Evolutionary conservation across 1,140 invertebrate genomes (phyloP).

Genomic region (Rhagoletis pomonella): DNA sequence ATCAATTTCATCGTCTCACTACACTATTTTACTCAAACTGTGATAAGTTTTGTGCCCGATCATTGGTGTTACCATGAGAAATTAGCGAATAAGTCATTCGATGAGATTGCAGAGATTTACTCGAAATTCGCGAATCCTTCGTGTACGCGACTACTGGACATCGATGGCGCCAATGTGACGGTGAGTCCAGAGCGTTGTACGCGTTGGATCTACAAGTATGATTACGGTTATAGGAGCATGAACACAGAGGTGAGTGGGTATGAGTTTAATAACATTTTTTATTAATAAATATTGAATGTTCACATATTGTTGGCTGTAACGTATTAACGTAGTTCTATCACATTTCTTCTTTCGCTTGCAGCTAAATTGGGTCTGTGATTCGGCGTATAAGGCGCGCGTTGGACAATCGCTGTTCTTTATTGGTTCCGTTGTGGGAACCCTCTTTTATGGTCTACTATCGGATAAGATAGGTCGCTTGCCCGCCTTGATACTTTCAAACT

Average conservation of each 20-base stretch:
- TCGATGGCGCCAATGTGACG: conserved; percentile 62
- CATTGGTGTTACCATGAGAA: conserved; percentile 74
- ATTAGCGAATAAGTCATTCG: conserved; percentile 70
- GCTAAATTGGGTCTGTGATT: conserved; percentile 79
- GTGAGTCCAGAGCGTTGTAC: conserved; percentile 70
- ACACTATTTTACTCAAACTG: conserved; percentile 78
- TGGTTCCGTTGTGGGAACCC: conserved; percentile 78
- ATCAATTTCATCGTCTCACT: conserved; percentile 77
- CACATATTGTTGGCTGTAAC: not conserved
- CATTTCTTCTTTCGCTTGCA: conserved; percentile 64
- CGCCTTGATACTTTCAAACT: conserved; percentile 76
- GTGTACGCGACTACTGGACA: conserved; percentile 66
- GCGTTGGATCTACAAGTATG: conserved; percentile 76
- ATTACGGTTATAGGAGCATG: conserved; percentile 76
- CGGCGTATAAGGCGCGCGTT: conserved; percentile 77
- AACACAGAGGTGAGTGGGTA: conserved; percentile 76
- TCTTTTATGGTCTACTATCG: conserved; percentile 77
- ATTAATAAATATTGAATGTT: not conserved
- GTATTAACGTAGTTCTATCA: not conserved
- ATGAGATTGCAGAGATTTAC: conserved; percentile 70
- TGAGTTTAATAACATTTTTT: too few relatives aligned
- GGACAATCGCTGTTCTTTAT: conserved; percentile 79
- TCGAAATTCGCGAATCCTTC: conserved; percentile 66
- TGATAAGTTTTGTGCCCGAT: conserved; percentile 76
- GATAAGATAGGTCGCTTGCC: conserved; percentile 78